Base-by-base conservation (phyloP, 2,113 vertebrate genomes). In the Datnioides undecimradiatus region DNA sequence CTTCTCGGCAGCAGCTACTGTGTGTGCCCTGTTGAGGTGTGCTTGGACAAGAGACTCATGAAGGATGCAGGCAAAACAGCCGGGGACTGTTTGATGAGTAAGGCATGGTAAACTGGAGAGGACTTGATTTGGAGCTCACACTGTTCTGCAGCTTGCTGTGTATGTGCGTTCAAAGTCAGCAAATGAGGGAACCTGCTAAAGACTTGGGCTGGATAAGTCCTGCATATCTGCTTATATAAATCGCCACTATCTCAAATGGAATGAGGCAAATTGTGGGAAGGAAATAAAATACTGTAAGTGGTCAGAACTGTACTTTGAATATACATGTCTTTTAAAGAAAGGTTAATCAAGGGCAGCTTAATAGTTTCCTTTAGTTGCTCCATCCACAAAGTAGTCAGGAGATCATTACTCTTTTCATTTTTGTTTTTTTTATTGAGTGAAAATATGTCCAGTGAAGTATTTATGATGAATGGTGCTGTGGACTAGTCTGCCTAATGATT, bases 31-130 rank as follows among this genome's bases (percentile, higher is more conserved):
- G 21, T 10, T 31, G 34, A 70, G 54, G 11, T 64, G 27, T 27
- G 4, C 23, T 73, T 65, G 25, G 79, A 43, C 6, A 64, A 45
- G 17, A 63, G 41, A 76, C 51, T 21, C 27, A 25, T 60, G 11
- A 49, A 31, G 3, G n/a, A 11, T 38, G 19, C 13, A 8, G 49
- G 16, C n/a, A 64, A 48, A 34, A 31, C 21, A 19, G 48, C 25
- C 8, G 2, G 46, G 21, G 46, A 73, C 0, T n/a, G 1, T 54
- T 62, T 67, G 29, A 3, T 46, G 43, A 51, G 40, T 6, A 34
- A 14, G 23, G 8, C 10, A 40, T 16, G 7, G 51, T 33, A 5
- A 59, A 13, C 8, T 25, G 5, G 16, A 41, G 23, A n/a, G 29
- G 25, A 29, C 13, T 23, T 49, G 45, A 6, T 21, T 46, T 34